A percentile compares a stretch with the other conserved stretches of the same genome.
These are phyloP conservation scores for Drosophila mojavensis DNA, from an alignment of 1,140 invertebrate species.

Conservation along the genomic window DNA sequence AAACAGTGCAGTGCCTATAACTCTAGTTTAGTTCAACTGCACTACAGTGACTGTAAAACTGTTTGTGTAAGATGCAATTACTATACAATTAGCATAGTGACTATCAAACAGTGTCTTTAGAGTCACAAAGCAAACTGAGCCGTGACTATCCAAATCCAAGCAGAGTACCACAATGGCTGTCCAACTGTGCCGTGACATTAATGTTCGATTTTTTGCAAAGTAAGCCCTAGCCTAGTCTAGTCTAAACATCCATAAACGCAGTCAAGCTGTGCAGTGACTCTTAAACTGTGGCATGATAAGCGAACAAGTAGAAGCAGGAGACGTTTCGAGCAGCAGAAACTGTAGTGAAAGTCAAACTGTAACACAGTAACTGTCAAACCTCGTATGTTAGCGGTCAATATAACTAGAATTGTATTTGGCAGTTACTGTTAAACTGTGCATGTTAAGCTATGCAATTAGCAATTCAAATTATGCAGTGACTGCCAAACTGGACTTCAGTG, in stretches of 20 bases:
- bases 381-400: too few species aligned
- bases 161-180: not conserved
- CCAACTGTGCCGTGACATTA: not conserved
- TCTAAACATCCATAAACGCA: not conserved
- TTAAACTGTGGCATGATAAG: not conserved
- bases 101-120: not conserved
- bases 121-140: not conserved
- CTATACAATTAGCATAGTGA: not conserved
- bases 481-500: not conserved
- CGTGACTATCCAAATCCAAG: not conserved
- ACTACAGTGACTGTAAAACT: not conserved
- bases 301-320: not conserved
- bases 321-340: not conserved
- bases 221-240: too few species aligned
- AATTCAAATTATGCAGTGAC: not conserved
- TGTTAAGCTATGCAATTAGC: not conserved
- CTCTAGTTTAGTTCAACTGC: not conserved
- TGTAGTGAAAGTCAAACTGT: not conserved
- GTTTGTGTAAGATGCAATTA: not conserved
- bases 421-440: not conserved
- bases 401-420: too few species aligned
- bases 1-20: constrained; percentile 27
- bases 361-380: not conserved
- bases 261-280: not conserved
- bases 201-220: too few species aligned